phyloP scores from a whole-genome alignment of 2,888 invertebrate genomes.

The Meteorus cinctellus region DNA sequence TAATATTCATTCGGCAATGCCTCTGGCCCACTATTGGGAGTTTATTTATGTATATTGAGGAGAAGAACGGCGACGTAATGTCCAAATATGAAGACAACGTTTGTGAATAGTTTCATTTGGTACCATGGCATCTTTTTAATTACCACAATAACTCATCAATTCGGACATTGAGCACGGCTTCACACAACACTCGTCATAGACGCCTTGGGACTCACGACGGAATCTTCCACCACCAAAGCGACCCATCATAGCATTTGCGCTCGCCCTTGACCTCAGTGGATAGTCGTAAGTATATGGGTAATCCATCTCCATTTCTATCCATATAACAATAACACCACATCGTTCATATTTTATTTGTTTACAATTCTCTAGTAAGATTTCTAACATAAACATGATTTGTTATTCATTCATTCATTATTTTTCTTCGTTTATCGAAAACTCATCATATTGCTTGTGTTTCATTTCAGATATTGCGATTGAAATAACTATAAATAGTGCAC shows the following conservation, averaged over 20 bases:
- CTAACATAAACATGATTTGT: not conserved
- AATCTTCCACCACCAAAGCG: conserved; percentile 59
- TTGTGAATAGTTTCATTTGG: not conserved
- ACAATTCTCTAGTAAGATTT: conserved; percentile 40
- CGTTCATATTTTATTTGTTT: not conserved
- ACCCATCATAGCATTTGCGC: conserved; percentile 64
- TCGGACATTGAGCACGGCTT: conserved; percentile 70
- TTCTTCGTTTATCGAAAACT: not conserved
- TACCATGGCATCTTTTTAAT: conserved; percentile 35
- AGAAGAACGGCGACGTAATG: not conserved
- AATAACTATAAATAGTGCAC: not conserved
- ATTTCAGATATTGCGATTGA: not conserved
- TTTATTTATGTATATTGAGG: not conserved
- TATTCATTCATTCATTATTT: not conserved
- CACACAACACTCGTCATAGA: conserved; percentile 73
- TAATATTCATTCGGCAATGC: not conserved
- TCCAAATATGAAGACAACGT: not conserved
- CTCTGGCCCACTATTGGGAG: not conserved
- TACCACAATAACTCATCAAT: conserved; percentile 70
- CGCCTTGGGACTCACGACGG: conserved; percentile 67
- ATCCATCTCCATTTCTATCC: conserved; percentile 60
- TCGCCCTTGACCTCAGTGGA: conserved; percentile 67
- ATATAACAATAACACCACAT: conserved; percentile 3
- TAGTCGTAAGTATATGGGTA: conserved; percentile 62
- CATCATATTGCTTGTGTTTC: not conserved